Conservation (phyloP, 2,888 invertebrate genomes). For the Anorthoa munda region DNA sequence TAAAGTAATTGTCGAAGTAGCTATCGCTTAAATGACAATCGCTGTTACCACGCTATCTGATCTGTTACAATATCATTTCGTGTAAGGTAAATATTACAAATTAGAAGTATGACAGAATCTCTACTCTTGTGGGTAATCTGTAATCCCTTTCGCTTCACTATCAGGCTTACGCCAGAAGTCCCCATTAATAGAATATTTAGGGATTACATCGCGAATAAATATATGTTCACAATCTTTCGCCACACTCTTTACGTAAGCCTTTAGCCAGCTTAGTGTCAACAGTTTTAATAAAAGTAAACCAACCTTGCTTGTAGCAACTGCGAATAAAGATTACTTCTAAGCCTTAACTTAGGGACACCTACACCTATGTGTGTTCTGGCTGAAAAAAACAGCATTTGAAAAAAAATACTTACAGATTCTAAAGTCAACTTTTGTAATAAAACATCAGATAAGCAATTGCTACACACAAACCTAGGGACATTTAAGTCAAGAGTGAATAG, state of each 20-base stretch:
- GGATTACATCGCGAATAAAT: slow-evolving; percentile 29
- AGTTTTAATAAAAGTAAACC: slow-evolving; percentile 48
- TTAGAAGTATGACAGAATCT: neutral
- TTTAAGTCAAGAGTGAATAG: too few species aligned
- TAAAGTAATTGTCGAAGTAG: too few species aligned
- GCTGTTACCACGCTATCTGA: too few species aligned
- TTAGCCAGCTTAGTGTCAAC: slow-evolving; percentile 41
- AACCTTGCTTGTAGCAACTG: neutral
- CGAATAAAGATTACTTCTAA: slow-evolving; percentile 26
- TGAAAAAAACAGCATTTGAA: neutral
- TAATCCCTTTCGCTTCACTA: slow-evolving; percentile 23
- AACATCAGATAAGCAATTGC: too few species aligned
- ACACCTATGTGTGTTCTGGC: too few species aligned
- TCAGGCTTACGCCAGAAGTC: slow-evolving; percentile 11
- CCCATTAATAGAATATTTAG: slow-evolving; percentile 18
- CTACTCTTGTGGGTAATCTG: neutral
- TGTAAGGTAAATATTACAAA: neutral
- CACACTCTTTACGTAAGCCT: slow-evolving; percentile 41
- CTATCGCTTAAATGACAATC: too few species aligned
- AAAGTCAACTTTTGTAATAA: too few species aligned
- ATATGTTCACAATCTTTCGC: slow-evolving; percentile 32
- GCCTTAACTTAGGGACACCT: neutral
- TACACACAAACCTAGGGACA: too few species aligned
- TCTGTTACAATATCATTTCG: neutral
- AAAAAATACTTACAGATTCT: too few species aligned